Percentiles rank a stretch among this genome's conserved stretches.
Evolutionary conservation across 2,797 vertebrate species (phyloP).

Genomic region (Hybognathus amarus): DNA sequence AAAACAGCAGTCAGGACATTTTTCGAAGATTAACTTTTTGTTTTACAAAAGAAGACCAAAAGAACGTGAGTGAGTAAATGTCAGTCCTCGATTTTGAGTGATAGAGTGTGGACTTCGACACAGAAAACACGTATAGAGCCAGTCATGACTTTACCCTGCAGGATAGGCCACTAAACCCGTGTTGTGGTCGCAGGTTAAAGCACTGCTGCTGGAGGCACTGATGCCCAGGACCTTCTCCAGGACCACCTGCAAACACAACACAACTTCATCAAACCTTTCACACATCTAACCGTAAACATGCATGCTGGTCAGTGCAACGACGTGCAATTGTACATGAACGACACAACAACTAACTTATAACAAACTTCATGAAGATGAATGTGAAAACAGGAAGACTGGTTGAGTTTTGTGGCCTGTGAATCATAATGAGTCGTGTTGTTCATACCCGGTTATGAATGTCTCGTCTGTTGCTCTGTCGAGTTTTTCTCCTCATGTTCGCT

Average conservation of each 20-base stretch:
- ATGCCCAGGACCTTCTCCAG: constrained; percentile 88
- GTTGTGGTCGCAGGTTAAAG: constrained; percentile 83
- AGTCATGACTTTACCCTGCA: constrained; percentile 79
- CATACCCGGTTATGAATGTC: constrained; percentile 62
- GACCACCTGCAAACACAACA: constrained; percentile 74
- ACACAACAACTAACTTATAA: background rate
- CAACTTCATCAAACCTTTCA: background rate
- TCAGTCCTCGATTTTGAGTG: background rate
- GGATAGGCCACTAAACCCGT: constrained; percentile 85
- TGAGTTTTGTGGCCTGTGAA: background rate
- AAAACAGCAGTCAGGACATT: background rate
- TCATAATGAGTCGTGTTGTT: background rate
- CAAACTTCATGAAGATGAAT: background rate
- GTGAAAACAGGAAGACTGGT: constrained; percentile 5
- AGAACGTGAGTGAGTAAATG: background rate
- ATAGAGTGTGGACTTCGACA: background rate
- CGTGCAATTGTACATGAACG: background rate
- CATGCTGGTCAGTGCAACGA: background rate
- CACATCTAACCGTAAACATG: no score
- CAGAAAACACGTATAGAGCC: background rate
- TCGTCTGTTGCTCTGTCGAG: constrained; percentile 59
- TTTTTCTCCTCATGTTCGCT: constrained; percentile 51
- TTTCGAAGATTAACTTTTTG: background rate
- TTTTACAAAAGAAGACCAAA: background rate
- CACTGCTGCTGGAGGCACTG: constrained; percentile 79